A percentile compares a stretch with the other conserved stretches of the same genome.
Evolutionary conservation across 2,888 invertebrate species (phyloP).

Genomic region (Brachynemurus nebulosus): DNA sequence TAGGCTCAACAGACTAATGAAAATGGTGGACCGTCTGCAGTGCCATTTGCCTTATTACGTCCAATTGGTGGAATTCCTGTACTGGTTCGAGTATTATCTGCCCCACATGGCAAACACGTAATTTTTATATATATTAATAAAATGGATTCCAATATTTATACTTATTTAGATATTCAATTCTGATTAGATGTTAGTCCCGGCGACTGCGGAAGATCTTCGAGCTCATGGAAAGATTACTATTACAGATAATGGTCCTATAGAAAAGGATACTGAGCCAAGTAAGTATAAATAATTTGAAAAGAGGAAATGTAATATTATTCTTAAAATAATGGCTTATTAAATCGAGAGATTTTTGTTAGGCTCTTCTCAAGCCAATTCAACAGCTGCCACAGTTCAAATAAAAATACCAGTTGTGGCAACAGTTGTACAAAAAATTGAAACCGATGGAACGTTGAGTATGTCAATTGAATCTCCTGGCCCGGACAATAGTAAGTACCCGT

Average conservation of each 20-base stretch:
- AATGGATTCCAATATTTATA: not conserved
- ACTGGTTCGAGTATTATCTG: slow-evolving; percentile 50
- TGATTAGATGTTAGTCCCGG: slow-evolving; percentile 50
- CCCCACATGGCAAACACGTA: slow-evolving; percentile 39
- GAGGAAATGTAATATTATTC: no score
- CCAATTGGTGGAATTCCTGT: slow-evolving; percentile 52
- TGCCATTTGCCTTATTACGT: slow-evolving; percentile 55
- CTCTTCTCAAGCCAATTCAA: no score
- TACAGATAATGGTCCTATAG: slow-evolving; percentile 22
- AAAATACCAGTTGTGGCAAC: slow-evolving; percentile 32
- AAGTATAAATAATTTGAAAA: no score
- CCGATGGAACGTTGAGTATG: slow-evolving; percentile 28
- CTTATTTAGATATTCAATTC: slow-evolving; percentile 3
- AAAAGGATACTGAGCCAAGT: no score
- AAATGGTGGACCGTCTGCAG: slow-evolving; percentile 1
- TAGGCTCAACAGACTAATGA: slow-evolving; percentile 3
- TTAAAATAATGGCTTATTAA: no score
- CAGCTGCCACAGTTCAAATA: slow-evolving; percentile 26
- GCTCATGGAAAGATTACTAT: slow-evolving; percentile 45
- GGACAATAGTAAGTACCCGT: slow-evolving; percentile 7
- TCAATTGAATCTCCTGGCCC: slow-evolving; percentile 30
- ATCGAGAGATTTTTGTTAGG: no score
- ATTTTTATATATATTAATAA: slow-evolving; percentile 12
- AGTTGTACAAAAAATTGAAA: slow-evolving; percentile 28
- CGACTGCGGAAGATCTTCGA: slow-evolving; percentile 54